Base-by-base conservation (phyloP, 2,113 vertebrate genomes). In the Nothocercus julius region DNA sequence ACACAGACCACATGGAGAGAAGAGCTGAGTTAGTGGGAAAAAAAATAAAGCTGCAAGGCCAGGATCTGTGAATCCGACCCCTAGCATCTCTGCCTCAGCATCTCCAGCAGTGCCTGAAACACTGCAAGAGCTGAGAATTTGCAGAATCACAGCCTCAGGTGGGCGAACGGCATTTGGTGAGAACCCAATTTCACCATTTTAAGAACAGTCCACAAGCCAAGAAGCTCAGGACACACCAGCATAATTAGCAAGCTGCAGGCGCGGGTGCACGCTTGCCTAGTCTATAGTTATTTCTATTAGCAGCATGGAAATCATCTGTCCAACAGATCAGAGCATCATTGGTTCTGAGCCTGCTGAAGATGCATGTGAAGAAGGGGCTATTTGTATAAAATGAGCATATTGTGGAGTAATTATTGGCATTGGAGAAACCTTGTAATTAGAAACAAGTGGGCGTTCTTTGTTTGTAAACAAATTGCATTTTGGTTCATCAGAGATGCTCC, bases 391-490 rank as follows among this genome's bases (percentile, higher is more conserved):
- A 88, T 64, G 62, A 96, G 85, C 93, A 95, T 92, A 94, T 72
- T 96, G 92, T 82, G 62, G 85, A 93, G 80, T 90, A 92, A 96
- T 96, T 93, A 93, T 42, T 95, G 92, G 94, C 94, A 95, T 4
- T 84, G 85, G 85, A 62, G 88, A 94, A 93, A 84, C 80, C 66
- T 88, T 13, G 4, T 88, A 76, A 94, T 95, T 93, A 96, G 83
- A 93, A 90, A 90, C 25, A 54, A 96, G 88, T 76, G 74, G 78
- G 92, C 6, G 45, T 92, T 88, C 82, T 96, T 95, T 96, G 89
- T 96, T 95, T 92, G 95, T 76, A 92, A 96, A 96, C 81, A 97
- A 96, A 93, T 18, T 73, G 77, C 69, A 82, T 93, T 95, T 93
- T 88, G 90, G 62, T 90, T 93, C 80, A 94, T 54, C 93, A 93